Percentiles rank a stretch among this genome's conserved stretches.
Evolutionary conservation across 1,140 invertebrate species (phyloP).

Genomic region (Eueides isabella): DNA sequence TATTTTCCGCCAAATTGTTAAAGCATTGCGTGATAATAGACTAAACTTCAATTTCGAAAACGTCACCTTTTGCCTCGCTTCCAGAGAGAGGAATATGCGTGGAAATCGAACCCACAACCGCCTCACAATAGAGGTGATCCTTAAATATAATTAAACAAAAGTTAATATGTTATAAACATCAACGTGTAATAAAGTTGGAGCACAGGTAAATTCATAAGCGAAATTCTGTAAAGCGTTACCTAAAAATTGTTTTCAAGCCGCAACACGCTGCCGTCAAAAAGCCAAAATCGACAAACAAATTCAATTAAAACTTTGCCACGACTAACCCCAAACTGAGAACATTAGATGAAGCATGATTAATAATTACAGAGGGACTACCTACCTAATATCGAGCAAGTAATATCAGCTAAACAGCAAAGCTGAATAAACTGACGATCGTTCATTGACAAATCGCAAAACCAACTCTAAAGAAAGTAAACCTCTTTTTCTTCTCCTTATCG

Average conservation of each 20-base stretch:
- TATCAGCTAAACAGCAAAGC: slow-evolving; percentile 68
- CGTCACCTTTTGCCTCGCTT: too few species aligned
- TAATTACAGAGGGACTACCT: slow-evolving; percentile 74
- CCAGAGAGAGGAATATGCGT: too few species aligned
- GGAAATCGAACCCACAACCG: too few species aligned
- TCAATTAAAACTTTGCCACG: slow-evolving; percentile 77
- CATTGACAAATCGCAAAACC: slow-evolving; percentile 57
- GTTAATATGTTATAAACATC: slow-evolving; percentile 19
- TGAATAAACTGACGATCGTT: slow-evolving; percentile 67
- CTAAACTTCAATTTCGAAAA: too few species aligned
- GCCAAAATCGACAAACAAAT: slow-evolving; percentile 74
- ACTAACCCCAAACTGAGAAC: slow-evolving; percentile 67
- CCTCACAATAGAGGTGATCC: neutral
- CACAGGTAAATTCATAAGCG: slow-evolving; percentile 57
- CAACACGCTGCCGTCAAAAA: slow-evolving; percentile 70
- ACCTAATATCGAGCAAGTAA: slow-evolving; percentile 65
- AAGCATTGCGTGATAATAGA: too few species aligned
- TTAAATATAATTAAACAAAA: neutral
- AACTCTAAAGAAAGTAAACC: slow-evolving; percentile 54
- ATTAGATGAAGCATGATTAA: slow-evolving; percentile 75
- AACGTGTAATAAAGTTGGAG: slow-evolving; percentile 37
- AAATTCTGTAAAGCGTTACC: slow-evolving; percentile 55
- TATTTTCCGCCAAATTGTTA: too few species aligned
- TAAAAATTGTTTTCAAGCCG: slow-evolving; percentile 66
- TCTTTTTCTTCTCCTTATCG: slow-evolving; percentile 54